These are phyloP conservation scores for Rosalia funebris DNA, from an alignment of 2,888 invertebrate genomes.

Conservation along the genomic window DNA sequence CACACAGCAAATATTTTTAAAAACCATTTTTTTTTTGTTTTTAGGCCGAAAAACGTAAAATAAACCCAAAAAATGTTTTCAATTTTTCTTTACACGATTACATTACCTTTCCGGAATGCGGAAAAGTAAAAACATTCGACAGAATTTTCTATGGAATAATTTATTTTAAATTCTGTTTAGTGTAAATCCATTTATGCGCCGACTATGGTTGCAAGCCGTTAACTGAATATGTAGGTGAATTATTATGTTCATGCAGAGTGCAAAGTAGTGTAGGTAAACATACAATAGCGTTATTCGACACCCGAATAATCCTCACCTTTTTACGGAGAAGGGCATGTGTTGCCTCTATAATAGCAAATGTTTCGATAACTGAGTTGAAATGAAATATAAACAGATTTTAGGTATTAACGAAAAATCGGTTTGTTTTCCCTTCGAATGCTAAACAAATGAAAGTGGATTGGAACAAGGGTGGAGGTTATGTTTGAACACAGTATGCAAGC, in stretches of 20 bases:
- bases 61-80: too few species aligned
- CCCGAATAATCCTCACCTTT: constrained; percentile 29
- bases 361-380: constrained; percentile 26
- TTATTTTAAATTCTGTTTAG: too few species aligned
- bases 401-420: constrained; percentile 3
- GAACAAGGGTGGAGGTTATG: not conserved
- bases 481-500: too few species aligned
- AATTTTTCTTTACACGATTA: too few species aligned
- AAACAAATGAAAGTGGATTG: constrained; percentile 2
- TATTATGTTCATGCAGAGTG: constrained; percentile 60
- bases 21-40: too few species aligned
- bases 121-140: too few species aligned
- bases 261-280: constrained; percentile 60
- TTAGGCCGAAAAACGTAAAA: too few species aligned
- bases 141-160: too few species aligned
- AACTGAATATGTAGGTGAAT: constrained; percentile 50
- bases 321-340: constrained; percentile 24
- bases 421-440: constrained; percentile 28
- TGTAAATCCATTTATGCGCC: not conserved
- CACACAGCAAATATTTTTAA: too few species aligned
- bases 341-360: constrained; percentile 30
- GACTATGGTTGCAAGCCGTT: constrained; percentile 31
- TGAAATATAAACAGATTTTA: constrained; percentile 36
- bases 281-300: constrained; percentile 36
- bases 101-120: too few species aligned